phyloP scores from a whole-genome alignment of 92 coral and sea anemone genomes.

The Porites lobata region DNA sequence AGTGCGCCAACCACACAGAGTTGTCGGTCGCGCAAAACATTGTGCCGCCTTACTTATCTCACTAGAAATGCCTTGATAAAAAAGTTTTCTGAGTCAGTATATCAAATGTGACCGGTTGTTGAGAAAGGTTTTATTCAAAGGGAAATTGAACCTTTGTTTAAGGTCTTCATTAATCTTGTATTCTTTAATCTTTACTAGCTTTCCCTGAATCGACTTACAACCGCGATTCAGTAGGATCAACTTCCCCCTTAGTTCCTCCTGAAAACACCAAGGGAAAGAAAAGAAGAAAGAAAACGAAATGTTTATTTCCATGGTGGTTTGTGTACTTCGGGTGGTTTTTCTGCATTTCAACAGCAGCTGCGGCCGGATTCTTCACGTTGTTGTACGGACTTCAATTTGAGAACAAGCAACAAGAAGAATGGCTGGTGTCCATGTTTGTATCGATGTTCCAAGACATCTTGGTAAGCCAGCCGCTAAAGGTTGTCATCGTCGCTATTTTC shows the following conservation, averaged over 20 bases:
- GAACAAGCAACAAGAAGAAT: slow-evolving; percentile 76
- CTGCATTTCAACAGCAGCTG: slow-evolving; percentile 67
- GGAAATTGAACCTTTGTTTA: too few relatives aligned
- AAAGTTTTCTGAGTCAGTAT: too few relatives aligned
- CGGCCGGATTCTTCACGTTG: slow-evolving; percentile 86
- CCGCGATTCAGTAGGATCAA: slow-evolving; percentile 55
- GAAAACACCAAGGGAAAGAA: slow-evolving; percentile 40
- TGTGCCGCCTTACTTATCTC: neutral
- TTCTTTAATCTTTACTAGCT: neutral
- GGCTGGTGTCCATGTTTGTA: slow-evolving; percentile 89
- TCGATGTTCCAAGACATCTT: slow-evolving; percentile 92
- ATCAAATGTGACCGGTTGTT: too few relatives aligned
- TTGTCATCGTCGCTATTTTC: slow-evolving; percentile 85
- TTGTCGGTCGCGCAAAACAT: too few relatives aligned
- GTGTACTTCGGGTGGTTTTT: slow-evolving; percentile 88
- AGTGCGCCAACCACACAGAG: too few relatives aligned
- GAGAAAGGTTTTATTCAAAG: too few relatives aligned
- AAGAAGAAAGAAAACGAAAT: slow-evolving; percentile 43
- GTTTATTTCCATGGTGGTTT: slow-evolving; percentile 97
- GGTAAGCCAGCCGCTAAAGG: slow-evolving; percentile 93
- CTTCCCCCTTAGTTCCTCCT: slow-evolving; percentile 24
- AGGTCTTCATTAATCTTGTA: neutral
- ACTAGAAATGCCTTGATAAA: neutral
- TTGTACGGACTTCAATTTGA: slow-evolving; percentile 79
- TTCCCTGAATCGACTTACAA: slow-evolving; percentile 53